A percentile compares a stretch with the other conserved stretches of the same genome.
phyloP scores from a whole-genome alignment of 2,888 invertebrate genomes.

The Nomada flava region DNA sequence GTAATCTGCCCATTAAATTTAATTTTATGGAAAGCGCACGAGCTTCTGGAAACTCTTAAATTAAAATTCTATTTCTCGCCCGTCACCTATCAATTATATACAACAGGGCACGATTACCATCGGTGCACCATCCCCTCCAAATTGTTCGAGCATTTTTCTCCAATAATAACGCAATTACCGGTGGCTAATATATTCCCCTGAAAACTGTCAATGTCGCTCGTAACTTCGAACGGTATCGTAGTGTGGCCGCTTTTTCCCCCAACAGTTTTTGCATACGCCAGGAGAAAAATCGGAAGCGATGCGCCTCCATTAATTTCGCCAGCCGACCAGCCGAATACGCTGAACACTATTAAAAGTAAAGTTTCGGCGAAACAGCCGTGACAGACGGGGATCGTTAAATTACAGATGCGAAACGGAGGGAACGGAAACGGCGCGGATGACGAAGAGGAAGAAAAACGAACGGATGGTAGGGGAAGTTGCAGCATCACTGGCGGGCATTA shows the following conservation, averaged over 20 bases:
- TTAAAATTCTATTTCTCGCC: slow-evolving; percentile 15
- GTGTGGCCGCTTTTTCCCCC: too few species aligned
- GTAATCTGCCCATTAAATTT: background rate
- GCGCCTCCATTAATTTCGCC: slow-evolving; percentile 49
- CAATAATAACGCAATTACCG: slow-evolving; percentile 49
- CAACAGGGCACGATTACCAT: slow-evolving; percentile 1
- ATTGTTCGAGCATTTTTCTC: slow-evolving; percentile 7
- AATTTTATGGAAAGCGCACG: background rate
- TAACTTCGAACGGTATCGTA: slow-evolving; percentile 16
- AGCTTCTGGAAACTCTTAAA: too few species aligned
- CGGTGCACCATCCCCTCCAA: slow-evolving; percentile 28
- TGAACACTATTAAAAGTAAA: slow-evolving; percentile 49
- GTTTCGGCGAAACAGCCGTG: slow-evolving; percentile 25
- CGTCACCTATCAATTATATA: background rate
- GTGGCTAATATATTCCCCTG: slow-evolving; percentile 43
- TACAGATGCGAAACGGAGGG: slow-evolving; percentile 34
- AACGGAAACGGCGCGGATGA: background rate
- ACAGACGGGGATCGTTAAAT: slow-evolving; percentile 53
- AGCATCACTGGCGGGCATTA: slow-evolving; percentile 31
- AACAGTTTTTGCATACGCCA: slow-evolving; percentile 31
- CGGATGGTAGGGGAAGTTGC: background rate
- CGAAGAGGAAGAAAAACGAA: background rate
- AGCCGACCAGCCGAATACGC: background rate
- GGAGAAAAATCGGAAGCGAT: slow-evolving; percentile 12
- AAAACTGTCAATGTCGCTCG: slow-evolving; percentile 40